Evolutionary conservation across 2,113 vertebrate species (phyloP), one percentile per base, ranked within the genome.

Genomic region (Ochotona curzoniae): DNA sequence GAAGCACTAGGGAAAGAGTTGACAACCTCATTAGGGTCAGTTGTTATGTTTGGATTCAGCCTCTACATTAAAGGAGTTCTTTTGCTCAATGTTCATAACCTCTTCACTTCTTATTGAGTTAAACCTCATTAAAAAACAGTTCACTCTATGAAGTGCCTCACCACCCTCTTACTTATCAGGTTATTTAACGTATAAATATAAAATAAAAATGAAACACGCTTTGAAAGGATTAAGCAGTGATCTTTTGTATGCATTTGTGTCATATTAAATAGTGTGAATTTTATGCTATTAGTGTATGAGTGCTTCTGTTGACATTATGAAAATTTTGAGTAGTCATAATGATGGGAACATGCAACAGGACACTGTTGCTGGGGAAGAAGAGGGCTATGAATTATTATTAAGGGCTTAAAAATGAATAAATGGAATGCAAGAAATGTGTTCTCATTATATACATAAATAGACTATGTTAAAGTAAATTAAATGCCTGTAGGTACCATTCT

Each of bases 111-210:
- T 87, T 51, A 23, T 83, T 69, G 76, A 74, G 28, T 70, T 18
- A 76, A 91, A 54, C 1, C 21, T 88, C 23, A 78, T 60, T 94
- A 79, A 87, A 85, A 32, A 87, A 76, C 23, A 61, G 51, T 74
- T 82, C 21, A 91, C 18, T 88, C 20, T 82, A 6, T 25, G 35
- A 60, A 13, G 1, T 75, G 75, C 79, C 28, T 61, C 84, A 60
- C 35, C 5, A 28, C 1, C 1, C 1, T 57, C 28, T 28, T 74
- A 11, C 3, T 49, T 79, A 51, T 82, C 61, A 61, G 17, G 1
- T 4, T 35, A 73, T 32, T 57, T 92, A 10, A 73, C 15, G 57
- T 87, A 6, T 70, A 25, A 85, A 35, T 54, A 70, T 28, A 3
- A 20, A 54, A 49, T 20, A 3, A 78, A 84, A 83, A 64, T 47